Evolutionary conservation across 2,797 vertebrate species (phyloP), one percentile per base, ranked within the genome.

Genomic region (Spinibarbus caldwelli): DNA sequence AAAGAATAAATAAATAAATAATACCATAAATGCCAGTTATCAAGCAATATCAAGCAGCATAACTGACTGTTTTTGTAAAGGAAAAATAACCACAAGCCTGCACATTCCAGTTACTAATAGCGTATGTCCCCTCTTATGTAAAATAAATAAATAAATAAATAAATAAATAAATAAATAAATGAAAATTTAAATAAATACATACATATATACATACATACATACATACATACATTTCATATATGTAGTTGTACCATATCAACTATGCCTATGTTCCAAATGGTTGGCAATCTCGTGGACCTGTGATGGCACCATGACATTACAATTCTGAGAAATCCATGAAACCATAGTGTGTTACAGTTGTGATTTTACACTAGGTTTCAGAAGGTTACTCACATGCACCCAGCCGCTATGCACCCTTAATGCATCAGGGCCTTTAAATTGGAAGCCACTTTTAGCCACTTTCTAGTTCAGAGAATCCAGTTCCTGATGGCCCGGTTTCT

Each of bases 401-500:
- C 29, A 36, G 21, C 31, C 3, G 1, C 26, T 49, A 11, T 70
- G 36, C 21, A 47, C 41, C 70, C 45, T 75, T 52, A 75, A 52
- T 52, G 23, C 41, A 66, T 29, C 23, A 62, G 36, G 14, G 10
- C 52, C 47, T 73, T 49, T 45, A 47, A 75, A 68, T 34, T 7
- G 3, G 43, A 41, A 78, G 54, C 67, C 80, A 83, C 38, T 80
- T 79, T 34, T 71, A 82, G 80, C 45, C 2, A 17, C 38, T 72
- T 31, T 75, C 19, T 64, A 43, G 45, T 77, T 80, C 21, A 59
- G 29, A 31, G 10, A 66, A 43, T 80, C 41, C 6, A 77, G 59
- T 72, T 82, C 26, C 82, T 43, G 67, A 59, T 67, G 17, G 49
- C 38, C 43, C 19, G 45, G 41, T 34, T 79, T 82, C 59, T 78